Conservation (phyloP, 1,140 invertebrate genomes). For the Listronotus bonariensis region DNA sequence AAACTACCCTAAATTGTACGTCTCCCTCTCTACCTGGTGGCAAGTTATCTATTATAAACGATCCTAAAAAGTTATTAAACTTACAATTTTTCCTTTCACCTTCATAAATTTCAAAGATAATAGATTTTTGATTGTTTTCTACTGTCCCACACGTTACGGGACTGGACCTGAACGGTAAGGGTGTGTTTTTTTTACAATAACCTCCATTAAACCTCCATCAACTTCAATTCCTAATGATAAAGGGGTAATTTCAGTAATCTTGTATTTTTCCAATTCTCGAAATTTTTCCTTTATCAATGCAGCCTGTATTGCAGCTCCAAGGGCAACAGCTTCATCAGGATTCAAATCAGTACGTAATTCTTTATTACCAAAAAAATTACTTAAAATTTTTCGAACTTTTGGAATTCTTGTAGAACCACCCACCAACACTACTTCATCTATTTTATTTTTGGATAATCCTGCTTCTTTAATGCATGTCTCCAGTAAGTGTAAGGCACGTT, state of each 20-base stretch:
- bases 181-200: constrained; percentile 34
- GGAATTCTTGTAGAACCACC: constrained; percentile 69
- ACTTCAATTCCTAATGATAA: constrained; percentile 28
- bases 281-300: constrained; percentile 15
- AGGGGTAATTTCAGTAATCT: constrained; percentile 36
- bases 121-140: constrained; percentile 21
- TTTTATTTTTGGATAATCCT: constrained; percentile 38
- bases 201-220: constrained; percentile 18
- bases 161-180: constrained; percentile 17
- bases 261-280: constrained; percentile 17
- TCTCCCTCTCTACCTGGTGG: constrained; percentile 24
- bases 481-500: constrained; percentile 48
- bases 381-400: constrained; percentile 56
- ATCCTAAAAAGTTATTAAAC: constrained; percentile 33
- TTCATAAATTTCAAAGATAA: constrained; percentile 31
- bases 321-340: constrained; percentile 53
- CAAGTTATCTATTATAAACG: constrained; percentile 27
- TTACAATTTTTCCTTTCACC: constrained; percentile 35
- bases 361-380: constrained; percentile 59
- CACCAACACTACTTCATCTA: constrained; percentile 67
- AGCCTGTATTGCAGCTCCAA: constrained; percentile 38
- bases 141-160: neutral
- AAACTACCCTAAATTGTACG: constrained; percentile 14
- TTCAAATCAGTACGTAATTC: constrained; percentile 45
- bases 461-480: constrained; percentile 30